Evolutionary conservation across 2,888 invertebrate species (phyloP).

Genomic region (Magallana nippona): DNA sequence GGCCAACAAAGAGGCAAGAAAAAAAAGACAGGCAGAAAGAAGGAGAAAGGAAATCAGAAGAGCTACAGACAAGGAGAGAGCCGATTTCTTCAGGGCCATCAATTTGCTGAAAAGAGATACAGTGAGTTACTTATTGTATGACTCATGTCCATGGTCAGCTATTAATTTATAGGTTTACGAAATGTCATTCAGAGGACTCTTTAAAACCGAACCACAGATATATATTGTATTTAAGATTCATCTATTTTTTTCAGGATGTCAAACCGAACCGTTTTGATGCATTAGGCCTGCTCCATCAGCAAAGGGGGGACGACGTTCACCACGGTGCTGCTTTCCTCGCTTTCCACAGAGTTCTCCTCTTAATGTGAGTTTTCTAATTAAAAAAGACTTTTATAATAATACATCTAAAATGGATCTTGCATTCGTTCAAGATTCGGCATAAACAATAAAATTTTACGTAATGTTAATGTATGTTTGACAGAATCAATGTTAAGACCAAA

Average conservation of each 20-base stretch:
- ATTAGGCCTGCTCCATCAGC: conserved; percentile 67
- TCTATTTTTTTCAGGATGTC: conserved; percentile 59
- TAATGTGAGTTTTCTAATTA: conserved; percentile 63
- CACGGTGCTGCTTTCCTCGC: conserved; percentile 71
- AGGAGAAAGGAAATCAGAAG: conserved; percentile 49
- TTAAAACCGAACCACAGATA: neutral
- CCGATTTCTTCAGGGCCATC: conserved; percentile 48
- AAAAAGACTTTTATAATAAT: neutral
- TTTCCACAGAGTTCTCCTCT: conserved; percentile 68
- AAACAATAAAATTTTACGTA: neutral
- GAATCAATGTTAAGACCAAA: too few species aligned
- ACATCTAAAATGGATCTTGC: too few species aligned
- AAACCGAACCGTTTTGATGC: conserved; percentile 72
- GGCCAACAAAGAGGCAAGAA: conserved; percentile 41
- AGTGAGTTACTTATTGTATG: conserved; percentile 34
- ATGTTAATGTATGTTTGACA: neutral
- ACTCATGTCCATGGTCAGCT: too few species aligned
- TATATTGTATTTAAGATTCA: neutral
- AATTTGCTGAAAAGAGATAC: conserved; percentile 51
- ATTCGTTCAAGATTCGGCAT: neutral
- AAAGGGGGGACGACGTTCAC: conserved; percentile 66
- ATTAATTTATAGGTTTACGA: too few species aligned
- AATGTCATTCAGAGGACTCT: too few species aligned
- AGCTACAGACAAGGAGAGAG: conserved; percentile 47
- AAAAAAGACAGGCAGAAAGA: conserved; percentile 29